Percentiles rank a stretch among this genome's conserved stretches.
phyloP scores from a whole-genome alignment of 1,140 invertebrate species.

The Harlomillsia oculata region DNA sequence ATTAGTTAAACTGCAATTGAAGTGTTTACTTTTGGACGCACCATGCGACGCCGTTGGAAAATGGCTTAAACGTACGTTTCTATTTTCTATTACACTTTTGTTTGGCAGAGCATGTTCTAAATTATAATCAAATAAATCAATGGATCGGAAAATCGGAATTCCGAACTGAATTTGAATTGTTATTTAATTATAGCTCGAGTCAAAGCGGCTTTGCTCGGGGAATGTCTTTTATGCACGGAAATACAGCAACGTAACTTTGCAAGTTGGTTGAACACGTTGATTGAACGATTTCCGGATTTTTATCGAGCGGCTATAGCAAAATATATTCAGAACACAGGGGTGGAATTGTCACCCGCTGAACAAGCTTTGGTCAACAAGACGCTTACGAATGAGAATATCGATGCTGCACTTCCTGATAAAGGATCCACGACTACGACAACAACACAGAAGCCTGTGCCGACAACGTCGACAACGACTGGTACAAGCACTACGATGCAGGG shows the following conservation, averaged over 20 bases:
- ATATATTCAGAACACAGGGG: slow-evolving; percentile 11
- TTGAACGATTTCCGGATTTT: slow-evolving; percentile 15
- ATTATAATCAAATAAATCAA: no score
- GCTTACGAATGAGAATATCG: no score
- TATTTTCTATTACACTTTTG: no score
- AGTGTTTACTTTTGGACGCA: no score
- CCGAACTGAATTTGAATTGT: no score
- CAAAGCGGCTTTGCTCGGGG: slow-evolving; percentile 13
- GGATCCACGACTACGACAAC: background rate
- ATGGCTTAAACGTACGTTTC: no score
- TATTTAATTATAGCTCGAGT: slow-evolving; percentile 9
- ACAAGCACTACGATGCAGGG: background rate
- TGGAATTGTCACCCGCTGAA: slow-evolving; percentile 15
- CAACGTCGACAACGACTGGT: background rate
- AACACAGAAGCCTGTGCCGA: background rate
- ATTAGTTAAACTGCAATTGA: no score
- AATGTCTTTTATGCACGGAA: slow-evolving; percentile 22
- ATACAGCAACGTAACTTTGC: slow-evolving; percentile 10
- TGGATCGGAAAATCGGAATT: no score
- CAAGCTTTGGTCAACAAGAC: background rate
- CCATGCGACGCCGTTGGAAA: no score
- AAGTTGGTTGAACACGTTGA: slow-evolving; percentile 1
- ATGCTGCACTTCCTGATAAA: no score
- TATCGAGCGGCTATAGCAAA: slow-evolving; percentile 15
- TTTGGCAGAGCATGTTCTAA: no score